Percentiles rank a stretch among this genome's conserved stretches.
These are phyloP conservation scores for Rhodeus uyekii DNA, from an alignment of 2,797 vertebrate species.

Conservation along the genomic window DNA sequence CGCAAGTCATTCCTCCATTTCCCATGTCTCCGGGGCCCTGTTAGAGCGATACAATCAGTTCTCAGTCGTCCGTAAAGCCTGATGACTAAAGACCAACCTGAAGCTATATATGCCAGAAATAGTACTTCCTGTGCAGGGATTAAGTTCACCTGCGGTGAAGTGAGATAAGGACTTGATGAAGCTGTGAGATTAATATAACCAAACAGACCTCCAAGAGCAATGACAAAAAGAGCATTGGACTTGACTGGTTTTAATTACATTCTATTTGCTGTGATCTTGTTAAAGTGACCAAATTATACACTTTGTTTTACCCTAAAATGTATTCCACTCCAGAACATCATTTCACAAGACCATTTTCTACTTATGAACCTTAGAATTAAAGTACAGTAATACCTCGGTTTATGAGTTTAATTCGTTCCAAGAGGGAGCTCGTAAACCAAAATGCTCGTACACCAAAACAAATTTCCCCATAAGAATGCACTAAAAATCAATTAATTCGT, in stretches of 20 bases:
- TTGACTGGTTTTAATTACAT: not conserved
- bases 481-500: too few relatives aligned
- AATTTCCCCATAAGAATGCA: too few relatives aligned
- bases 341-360: not conserved
- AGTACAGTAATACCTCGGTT: too few relatives aligned
- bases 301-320: not conserved
- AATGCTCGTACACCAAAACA: too few relatives aligned
- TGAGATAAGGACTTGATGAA: conserved; percentile 13
- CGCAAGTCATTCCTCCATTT: conserved; percentile 6
- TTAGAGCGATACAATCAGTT: conserved; percentile 32
- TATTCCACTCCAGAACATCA: not conserved
- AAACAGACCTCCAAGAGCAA: conserved; percentile 8
- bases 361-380: not conserved
- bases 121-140: conserved; percentile 3
- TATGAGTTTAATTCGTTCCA: too few relatives aligned
- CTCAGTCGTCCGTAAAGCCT: conserved; percentile 26
- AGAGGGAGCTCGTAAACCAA: too few relatives aligned
- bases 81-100: conserved; percentile 36
- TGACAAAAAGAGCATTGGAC: not conserved
- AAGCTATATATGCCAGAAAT: conserved; percentile 22
- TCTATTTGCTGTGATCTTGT: not conserved
- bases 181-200: not conserved
- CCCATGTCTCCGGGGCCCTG: conserved; percentile 13
- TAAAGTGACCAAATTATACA: not conserved
- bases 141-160: conserved; percentile 6